Evolutionary conservation across 1,140 invertebrate species (phyloP), one percentile per base, ranked within the genome.

Genomic region (Phymorhynchus buccinoides): DNA sequence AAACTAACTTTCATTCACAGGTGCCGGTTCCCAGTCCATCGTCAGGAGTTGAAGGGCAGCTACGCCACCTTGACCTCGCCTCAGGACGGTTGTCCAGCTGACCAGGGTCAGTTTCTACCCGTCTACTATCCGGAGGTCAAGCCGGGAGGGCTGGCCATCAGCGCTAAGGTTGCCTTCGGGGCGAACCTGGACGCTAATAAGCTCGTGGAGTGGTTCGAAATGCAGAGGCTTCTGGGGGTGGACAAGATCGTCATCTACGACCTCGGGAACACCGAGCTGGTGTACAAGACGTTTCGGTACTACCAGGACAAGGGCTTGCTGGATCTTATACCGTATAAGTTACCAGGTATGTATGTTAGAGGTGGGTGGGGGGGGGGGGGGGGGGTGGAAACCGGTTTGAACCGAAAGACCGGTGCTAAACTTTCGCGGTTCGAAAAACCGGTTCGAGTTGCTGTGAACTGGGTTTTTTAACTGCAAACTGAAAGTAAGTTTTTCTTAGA

Each of bases 161-260:
- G 86, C 37, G 86, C 78, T 6, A 86, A 86, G 41, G 62, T 84
- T 22, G 80, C 80, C 27, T 66, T 77, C 42, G 80, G 86, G 16
- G n/a, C 44, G 2, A 37, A 41, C 0, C 71, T 85, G n/a, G 75
- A 85, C 41, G 83, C 86, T 18, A 44, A 83, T 39, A 77, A 80
- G 56, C 32, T 87, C 9, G 82, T 85, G 14, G 86, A 87, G 42
- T 85, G 86, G 86, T 83, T 87, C 52, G 86, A 87, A 44, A n/a
- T 87, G 18, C 86, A 87, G 75, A 30, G 78, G 32, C 30, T 87
- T 14, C 79, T 85, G 42, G 86, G 86, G 1, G 84, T 87, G 35
- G 84, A 85, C 68, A 87, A 87, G 41, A 83, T 87, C 6, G 52
- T 85, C 14, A 41, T 87, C 22, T 87, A 41, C 39, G 62, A 87